Base-by-base conservation (phyloP, 2,888 invertebrate genomes). In the Ecliptopera silaceata region DNA sequence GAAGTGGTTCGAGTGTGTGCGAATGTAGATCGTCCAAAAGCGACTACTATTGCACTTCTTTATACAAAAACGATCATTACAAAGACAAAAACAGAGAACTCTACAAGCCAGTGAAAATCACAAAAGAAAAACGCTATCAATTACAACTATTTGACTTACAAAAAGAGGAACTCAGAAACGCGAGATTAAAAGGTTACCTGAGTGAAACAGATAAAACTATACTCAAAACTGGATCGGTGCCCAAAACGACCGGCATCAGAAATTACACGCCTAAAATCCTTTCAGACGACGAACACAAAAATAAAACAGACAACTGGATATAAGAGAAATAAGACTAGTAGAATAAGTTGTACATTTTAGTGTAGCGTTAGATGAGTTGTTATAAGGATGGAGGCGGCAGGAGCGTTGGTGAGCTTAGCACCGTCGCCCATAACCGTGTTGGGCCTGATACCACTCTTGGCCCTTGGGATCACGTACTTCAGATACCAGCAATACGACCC, bases 401-500 rank as follows among this genome's bases (percentile, higher is more conserved):
- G 90, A 74, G 90, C 91, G 74, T 77, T 91, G 76, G 90, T 90
- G 70, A 93, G 92, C 80, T 91, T 93, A 84, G 93, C 92, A 72
- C 92, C 93, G 73, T 92, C 93, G 68, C 93, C 93, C 68, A 91
- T 95, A 84, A 92, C 93, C 65, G 84, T 95, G 80, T 91, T 95
- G 82, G 94, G 96, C 71, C 92, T 97, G 83, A 94, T 97, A 80
- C 96, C 97, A 70, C 92, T 97, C 70, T 92, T 97, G 80, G 95
- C 96, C 63, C 94, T 96, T 69, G 96, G 96, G 72, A 92, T 96
- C 81, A 94, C 96, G 71, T 95, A 95, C 82, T 95, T 95, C 92
- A 93, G 95, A 75, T 97, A 97, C 90, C 93, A 95, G 80, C 94
- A 93, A 75, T 92, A 94, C 73, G 97, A 97, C 87, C 97, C 97